Percentiles rank a stretch among this genome's conserved stretches.
phyloP scores from a whole-genome alignment of 2,888 invertebrate genomes.

The Agrotis segetum region DNA sequence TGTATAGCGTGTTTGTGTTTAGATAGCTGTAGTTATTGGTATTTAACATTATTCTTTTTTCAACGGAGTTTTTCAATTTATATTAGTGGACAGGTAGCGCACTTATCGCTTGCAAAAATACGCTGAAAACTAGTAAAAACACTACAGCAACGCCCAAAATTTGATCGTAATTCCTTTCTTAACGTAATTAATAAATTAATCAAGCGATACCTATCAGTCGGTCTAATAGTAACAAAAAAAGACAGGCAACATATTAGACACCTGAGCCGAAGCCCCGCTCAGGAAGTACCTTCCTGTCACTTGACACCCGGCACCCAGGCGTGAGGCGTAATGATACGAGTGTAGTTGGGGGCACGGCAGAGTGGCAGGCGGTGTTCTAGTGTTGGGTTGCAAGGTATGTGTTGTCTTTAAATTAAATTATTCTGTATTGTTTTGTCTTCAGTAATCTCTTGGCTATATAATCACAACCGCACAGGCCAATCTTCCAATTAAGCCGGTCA shows the following conservation, averaged over 20 bases:
- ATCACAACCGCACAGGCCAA: no score
- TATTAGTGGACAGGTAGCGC: no score
- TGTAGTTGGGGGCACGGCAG: constrained; percentile 24
- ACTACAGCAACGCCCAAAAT: background rate
- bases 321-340: constrained; percentile 55
- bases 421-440: no score
- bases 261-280: constrained; percentile 82
- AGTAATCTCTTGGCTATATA: no score
- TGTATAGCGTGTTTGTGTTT: no score
- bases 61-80: no score
- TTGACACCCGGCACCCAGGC: constrained; percentile 72
- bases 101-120: no score
- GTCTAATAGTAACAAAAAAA: constrained; percentile 56
- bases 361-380: constrained; percentile 34
- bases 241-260: constrained; percentile 79
- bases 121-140: no score
- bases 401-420: no score
- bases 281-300: constrained; percentile 83
- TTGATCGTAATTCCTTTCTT: constrained; percentile 6
- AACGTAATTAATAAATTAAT: constrained; percentile 31
- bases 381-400: constrained; percentile 23
- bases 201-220: constrained; percentile 33
- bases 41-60: no score
- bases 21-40: no score
- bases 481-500: no score